Conservation (phyloP, 2,888 invertebrate species). For the Ceraclea dissimilis region DNA sequence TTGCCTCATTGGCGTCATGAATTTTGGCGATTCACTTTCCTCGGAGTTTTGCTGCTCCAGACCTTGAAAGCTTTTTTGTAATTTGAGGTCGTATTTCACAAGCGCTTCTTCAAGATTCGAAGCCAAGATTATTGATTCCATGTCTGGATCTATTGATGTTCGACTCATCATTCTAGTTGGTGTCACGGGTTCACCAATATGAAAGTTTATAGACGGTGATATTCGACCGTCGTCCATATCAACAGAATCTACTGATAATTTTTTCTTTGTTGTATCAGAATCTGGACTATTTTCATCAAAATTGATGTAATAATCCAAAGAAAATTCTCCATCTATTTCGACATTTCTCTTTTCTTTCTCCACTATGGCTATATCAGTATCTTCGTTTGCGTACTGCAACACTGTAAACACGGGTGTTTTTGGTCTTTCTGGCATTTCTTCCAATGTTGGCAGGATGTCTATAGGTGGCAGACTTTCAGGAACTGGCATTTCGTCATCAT, state of each 20-base stretch:
- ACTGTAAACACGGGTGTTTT: constrained; percentile 44
- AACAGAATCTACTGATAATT: background rate
- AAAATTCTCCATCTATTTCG: background rate
- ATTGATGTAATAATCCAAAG: background rate
- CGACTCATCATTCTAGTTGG: constrained; percentile 38
- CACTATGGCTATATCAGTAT: background rate
- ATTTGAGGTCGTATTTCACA: constrained; percentile 25
- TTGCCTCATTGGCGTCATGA: constrained; percentile 18
- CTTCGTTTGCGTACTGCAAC: constrained; percentile 30
- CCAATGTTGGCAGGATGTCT: constrained; percentile 9
- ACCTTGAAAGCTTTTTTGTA: constrained; percentile 19
- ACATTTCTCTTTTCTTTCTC: background rate
- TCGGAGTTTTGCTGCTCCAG: constrained; percentile 10
- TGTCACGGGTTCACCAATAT: constrained; percentile 48
- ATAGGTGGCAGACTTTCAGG: constrained; percentile 5
- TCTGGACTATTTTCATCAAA: background rate
- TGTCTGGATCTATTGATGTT: constrained; percentile 34
- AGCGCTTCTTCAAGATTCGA: constrained; percentile 28
- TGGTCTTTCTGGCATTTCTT: constrained; percentile 30
- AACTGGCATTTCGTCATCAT: constrained; percentile 14
- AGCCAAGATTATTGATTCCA: constrained; percentile 34
- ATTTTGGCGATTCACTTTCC: constrained; percentile 13
- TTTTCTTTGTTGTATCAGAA: background rate
- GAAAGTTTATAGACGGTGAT: constrained; percentile 34
- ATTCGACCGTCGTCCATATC: constrained; percentile 3